phyloP scores from a whole-genome alignment of 92 coral and sea anemone genomes.

The Porites cylindrica region DNA sequence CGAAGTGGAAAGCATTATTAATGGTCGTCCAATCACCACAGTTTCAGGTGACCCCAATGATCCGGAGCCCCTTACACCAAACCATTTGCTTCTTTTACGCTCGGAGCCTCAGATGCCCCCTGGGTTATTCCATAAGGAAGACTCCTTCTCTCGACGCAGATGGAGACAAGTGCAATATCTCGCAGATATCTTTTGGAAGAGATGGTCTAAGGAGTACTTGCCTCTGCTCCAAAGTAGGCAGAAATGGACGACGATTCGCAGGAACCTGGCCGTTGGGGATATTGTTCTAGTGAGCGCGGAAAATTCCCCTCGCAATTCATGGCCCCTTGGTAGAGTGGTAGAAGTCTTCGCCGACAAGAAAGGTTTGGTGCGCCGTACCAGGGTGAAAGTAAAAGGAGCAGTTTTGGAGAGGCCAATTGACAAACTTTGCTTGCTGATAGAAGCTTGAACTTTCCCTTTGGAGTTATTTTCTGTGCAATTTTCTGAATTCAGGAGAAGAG shows the following conservation, averaged over 20 bases:
- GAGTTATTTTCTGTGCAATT: background rate
- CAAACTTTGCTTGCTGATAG: background rate
- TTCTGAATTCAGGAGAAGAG: background rate
- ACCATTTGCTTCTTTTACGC: constrained; percentile 38
- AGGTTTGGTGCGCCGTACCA: background rate
- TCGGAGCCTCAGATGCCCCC: constrained; percentile 51
- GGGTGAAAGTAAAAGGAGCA: background rate
- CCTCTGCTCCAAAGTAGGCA: constrained; percentile 22
- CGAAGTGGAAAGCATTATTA: constrained; percentile 43
- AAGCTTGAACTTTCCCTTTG: background rate
- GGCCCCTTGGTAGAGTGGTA: constrained; percentile 27
- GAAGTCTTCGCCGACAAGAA: constrained; percentile 14
- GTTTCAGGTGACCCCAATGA: constrained; percentile 50
- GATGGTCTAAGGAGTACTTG: too few relatives aligned
- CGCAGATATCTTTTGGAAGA: too few relatives aligned
- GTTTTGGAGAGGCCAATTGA: constrained; percentile 18
- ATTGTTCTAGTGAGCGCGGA: constrained; percentile 12
- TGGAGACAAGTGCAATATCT: too few relatives aligned
- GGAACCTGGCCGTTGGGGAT: constrained; percentile 13
- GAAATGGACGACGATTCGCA: constrained; percentile 23
- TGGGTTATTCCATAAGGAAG: constrained; percentile 43
- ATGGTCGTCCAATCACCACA: constrained; percentile 35
- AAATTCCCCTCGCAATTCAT: background rate
- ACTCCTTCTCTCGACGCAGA: constrained; percentile 30
- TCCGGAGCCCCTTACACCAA: constrained; percentile 40